Conservation (phyloP, 2,797 vertebrate genomes). For the Sibirionetta formosa region DNA sequence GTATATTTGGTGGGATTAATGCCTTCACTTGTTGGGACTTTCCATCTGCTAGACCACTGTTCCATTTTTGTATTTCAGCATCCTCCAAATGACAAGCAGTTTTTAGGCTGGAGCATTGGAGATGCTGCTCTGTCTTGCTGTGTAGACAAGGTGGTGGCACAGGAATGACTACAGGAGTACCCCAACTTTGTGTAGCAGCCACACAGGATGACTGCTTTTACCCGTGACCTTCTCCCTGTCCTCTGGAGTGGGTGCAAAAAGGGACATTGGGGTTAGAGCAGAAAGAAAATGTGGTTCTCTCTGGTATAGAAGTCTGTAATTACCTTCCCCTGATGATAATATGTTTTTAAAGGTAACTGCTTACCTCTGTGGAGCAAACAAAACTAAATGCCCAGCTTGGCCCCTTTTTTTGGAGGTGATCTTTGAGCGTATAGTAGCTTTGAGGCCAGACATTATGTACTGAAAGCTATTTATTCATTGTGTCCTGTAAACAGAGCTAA, state of each 20-base stretch:
- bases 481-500: neutral
- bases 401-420: neutral
- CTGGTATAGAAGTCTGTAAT: neutral
- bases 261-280: neutral
- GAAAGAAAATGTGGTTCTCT: neutral
- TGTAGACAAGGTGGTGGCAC: neutral
- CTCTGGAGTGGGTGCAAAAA: neutral
- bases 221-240: neutral
- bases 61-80: neutral
- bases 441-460: neutral
- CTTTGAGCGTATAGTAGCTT: neutral
- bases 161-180: fast-evolving
- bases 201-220: neutral
- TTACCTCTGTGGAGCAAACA: neutral
- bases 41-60: too few relatives aligned
- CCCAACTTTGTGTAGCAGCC: neutral
- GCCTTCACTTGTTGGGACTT: neutral
- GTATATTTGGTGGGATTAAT: neutral
- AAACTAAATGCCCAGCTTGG: neutral
- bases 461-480: neutral
- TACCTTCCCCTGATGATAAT: neutral
- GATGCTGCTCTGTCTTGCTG: neutral
- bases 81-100: neutral
- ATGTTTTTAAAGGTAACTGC: neutral
- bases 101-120: neutral